A percentile compares a stretch with the other conserved stretches of the same genome.
Evolutionary conservation across 2,113 vertebrate species (phyloP).

Genomic region (Percopsis transmontana): DNA sequence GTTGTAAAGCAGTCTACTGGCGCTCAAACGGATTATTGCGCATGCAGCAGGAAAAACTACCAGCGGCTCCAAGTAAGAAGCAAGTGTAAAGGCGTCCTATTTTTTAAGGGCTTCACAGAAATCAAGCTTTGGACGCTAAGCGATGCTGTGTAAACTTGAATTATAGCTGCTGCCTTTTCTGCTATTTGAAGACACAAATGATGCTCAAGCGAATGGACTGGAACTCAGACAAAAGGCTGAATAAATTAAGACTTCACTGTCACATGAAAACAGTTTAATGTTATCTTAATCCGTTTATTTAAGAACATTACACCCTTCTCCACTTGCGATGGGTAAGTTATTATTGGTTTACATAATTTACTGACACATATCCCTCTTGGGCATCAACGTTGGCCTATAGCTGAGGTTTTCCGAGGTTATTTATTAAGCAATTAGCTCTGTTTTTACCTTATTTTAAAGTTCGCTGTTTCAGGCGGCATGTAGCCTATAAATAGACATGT

Average conservation of each 20-base stretch:
- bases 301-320: constrained; percentile 42
- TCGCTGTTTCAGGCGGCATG: too few species aligned
- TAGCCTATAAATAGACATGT: too few species aligned
- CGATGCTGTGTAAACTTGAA: constrained; percentile 56
- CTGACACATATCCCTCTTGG: constrained; percentile 21
- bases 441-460: neutral
- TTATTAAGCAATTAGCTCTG: neutral
- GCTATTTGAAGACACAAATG: constrained; percentile 33
- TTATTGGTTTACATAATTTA: constrained; percentile 19
- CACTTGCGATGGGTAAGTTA: constrained; percentile 65
- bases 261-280: constrained; percentile 50
- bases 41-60: constrained; percentile 52
- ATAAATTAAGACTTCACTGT: constrained; percentile 25
- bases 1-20: constrained; percentile 1
- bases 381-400: neutral
- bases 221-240: constrained; percentile 16
- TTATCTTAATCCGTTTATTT: constrained; percentile 33
- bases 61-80: constrained; percentile 46
- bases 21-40: constrained; percentile 61
- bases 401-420: too few species aligned
- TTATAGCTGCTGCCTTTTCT: constrained; percentile 4
- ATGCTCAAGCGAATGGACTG: constrained; percentile 29
- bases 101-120: neutral
- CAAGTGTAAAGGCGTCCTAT: constrained; percentile 37
- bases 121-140: neutral